Percentiles rank a stretch among this genome's conserved stretches.
Evolutionary conservation across 1,140 invertebrate genomes (phyloP).

Genomic region (Metopolophium dirhodum): DNA sequence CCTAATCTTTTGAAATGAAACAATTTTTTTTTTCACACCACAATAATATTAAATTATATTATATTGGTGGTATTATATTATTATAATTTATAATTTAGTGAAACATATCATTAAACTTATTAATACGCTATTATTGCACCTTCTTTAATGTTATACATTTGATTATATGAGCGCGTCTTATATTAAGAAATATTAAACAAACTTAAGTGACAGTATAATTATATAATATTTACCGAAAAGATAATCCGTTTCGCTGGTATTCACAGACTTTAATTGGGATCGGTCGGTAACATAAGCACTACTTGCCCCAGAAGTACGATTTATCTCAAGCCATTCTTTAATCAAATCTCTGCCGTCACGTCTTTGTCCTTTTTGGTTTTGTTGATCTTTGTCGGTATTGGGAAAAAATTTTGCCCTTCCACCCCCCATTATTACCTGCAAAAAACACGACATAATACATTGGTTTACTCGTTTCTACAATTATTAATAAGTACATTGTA

Average conservation of each 20-base stretch:
- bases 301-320: constrained; percentile 61
- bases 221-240: constrained; percentile 63
- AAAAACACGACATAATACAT: not conserved
- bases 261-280: constrained; percentile 65
- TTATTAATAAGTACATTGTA: not conserved
- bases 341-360: constrained; percentile 69
- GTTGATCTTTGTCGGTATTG: constrained; percentile 52
- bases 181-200: not conserved
- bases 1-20: not conserved
- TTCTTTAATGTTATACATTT: not conserved
- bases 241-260: constrained; percentile 66
- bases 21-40: not conserved
- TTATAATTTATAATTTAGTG: not conserved
- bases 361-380: constrained; percentile 62
- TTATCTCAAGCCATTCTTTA: constrained; percentile 66
- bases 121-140: not conserved
- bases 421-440: constrained; percentile 64
- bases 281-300: constrained; percentile 65
- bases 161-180: not conserved
- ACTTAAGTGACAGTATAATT: not conserved
- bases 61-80: not conserved
- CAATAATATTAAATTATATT: not conserved
- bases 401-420: constrained; percentile 70
- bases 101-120: not conserved
- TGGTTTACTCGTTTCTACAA: not conserved